Base-by-base conservation (phyloP, 1,140 invertebrate species). In the Zaprionus tsacasi region DNA sequence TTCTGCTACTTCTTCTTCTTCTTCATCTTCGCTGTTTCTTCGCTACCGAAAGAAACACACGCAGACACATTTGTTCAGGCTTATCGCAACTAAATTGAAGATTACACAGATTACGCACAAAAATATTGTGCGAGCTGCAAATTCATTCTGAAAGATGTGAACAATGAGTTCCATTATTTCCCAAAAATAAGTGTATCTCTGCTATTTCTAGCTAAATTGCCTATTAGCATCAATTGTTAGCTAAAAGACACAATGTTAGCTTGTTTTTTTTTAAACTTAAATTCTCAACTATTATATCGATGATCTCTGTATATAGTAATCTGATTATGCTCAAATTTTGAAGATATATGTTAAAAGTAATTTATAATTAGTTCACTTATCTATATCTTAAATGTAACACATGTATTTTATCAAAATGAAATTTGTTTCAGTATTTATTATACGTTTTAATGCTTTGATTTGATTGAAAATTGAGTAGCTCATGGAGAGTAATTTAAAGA, bases 1-100 rank as follows among this genome's bases (percentile, higher is more conserved):
- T 10, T 35, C 33, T 33, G 1, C 7, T 5, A 2, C 30, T 33
- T 3, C n/a, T 43, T 43, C 40, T 43, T 43, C 40, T 33, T 3
- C n/a, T 43, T 43, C 40, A n/a, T 43, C 40, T 43, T 43, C 40
- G 40, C 7, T 43, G 40, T 43, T 43, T 43, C 40, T 43, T 15
- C n/a, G 40, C 40, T 7, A n/a, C 7, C 6, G n/a, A 45, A 45
- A 45, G 40, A 45, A n/a, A 45, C 40, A 35, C 33, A 35, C n/a
- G n/a, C 21, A 21, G 21, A 21, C 21, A 21, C 33, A 35, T 35
- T 35, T 35, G 33, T 35, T 35, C 7, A 8, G 33, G 40, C 40
- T 45, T 45, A 45, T 45, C 40, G n/a, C 40, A 45, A 15, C 7
- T 3, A 3, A 43, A 43, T 43, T 43, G n/a, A 2, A 45, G 40